A percentile compares a stretch with the other conserved stretches of the same genome.
These are phyloP conservation scores for Cotesia vestalis DNA, from an alignment of 1,140 invertebrate species.

Conservation along the genomic window DNA sequence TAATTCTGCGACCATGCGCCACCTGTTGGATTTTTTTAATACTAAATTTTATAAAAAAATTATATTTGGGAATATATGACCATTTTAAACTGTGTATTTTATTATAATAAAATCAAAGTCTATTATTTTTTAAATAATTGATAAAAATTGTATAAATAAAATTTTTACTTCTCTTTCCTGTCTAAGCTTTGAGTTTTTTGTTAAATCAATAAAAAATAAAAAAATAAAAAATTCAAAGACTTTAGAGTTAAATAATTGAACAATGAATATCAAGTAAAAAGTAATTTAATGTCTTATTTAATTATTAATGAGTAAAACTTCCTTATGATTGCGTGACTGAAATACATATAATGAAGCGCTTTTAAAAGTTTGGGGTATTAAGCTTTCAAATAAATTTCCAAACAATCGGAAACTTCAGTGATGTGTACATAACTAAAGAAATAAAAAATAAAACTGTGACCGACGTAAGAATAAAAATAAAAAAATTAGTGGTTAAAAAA, in stretches of 20 bases:
- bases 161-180: too few species aligned
- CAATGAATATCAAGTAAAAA: slow-evolving; percentile 15
- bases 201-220: background rate
- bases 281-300: slow-evolving; percentile 26
- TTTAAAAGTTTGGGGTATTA: background rate
- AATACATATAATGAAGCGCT: slow-evolving; percentile 7
- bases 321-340: slow-evolving; percentile 24
- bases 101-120: too few species aligned
- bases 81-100: too few species aligned
- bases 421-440: background rate
- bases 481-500: background rate
- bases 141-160: too few species aligned
- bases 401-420: slow-evolving; percentile 20
- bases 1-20: too few species aligned
- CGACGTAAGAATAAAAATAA: background rate
- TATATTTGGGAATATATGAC: too few species aligned
- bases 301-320: slow-evolving; percentile 19
- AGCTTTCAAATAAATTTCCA: slow-evolving; percentile 23
- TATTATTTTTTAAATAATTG: too few species aligned
- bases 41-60: too few species aligned
- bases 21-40: too few species aligned
- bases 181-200: too few species aligned
- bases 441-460: background rate
- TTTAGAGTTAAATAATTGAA: background rate
- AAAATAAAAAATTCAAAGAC: background rate